phyloP scores from a whole-genome alignment of 2,113 vertebrate species.

The Daboia siamensis region DNA sequence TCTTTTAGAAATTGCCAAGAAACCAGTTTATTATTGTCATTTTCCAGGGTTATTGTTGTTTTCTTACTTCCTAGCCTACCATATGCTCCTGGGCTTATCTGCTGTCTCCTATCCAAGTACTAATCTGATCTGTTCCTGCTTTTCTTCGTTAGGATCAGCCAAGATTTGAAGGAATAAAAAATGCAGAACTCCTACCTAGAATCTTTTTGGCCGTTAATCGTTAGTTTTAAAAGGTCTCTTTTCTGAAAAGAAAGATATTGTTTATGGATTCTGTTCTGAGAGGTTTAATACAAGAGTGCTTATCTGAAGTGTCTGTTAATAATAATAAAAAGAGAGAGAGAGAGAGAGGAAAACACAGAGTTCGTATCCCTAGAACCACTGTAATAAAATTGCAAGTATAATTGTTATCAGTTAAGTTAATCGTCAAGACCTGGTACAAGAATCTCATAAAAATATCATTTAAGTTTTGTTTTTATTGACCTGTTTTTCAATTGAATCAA shows the following conservation, averaged over 20 bases:
- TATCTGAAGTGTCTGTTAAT: slow-evolving; percentile 49
- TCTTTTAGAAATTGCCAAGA: background rate
- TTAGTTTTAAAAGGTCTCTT: slow-evolving; percentile 46
- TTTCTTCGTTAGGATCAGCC: background rate
- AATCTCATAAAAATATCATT: slow-evolving; percentile 80
- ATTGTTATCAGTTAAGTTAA: slow-evolving; percentile 64
- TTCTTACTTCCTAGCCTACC: background rate
- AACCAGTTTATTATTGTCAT: background rate
- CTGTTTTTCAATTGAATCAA: slow-evolving; percentile 72
- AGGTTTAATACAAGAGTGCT: slow-evolving; percentile 46
- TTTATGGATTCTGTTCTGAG: slow-evolving; percentile 42
- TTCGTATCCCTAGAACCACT: slow-evolving; percentile 45
- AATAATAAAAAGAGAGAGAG: background rate
- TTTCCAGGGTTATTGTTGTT: background rate
- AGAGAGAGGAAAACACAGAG: slow-evolving; percentile 45
- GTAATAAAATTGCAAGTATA: slow-evolving; percentile 45
- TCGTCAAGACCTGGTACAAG: slow-evolving; percentile 64
- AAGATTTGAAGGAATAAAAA: background rate
- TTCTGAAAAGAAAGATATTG: slow-evolving; percentile 47
- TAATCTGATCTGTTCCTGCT: background rate
- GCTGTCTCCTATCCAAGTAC: background rate
- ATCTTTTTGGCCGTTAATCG: slow-evolving; percentile 53
- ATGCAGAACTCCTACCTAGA: slow-evolving; percentile 26
- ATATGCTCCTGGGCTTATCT: background rate
- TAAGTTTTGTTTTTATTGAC: slow-evolving; percentile 77